These are phyloP conservation scores for Pseudochromis fuscus DNA, from an alignment of 2,797 vertebrate species.

Conservation along the genomic window DNA sequence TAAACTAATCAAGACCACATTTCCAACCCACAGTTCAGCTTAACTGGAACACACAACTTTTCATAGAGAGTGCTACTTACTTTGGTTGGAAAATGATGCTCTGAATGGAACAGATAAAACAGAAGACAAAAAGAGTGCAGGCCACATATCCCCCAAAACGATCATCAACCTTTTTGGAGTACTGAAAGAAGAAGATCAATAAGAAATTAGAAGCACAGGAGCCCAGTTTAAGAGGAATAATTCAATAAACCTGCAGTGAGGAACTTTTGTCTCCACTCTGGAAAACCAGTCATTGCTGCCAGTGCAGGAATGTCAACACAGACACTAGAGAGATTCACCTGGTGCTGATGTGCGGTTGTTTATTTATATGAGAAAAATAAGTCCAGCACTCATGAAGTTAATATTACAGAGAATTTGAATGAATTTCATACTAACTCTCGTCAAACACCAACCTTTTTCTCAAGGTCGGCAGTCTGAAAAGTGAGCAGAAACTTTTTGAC, in stretches of 20 bases:
- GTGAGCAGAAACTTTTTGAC: conserved; percentile 97
- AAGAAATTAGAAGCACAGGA: conserved; percentile 1
- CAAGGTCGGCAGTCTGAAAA: conserved; percentile 91
- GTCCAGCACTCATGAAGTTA: not conserved
- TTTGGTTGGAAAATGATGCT: conserved; percentile 89
- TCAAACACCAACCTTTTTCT: conserved; percentile 89
- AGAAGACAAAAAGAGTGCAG: conserved; percentile 92
- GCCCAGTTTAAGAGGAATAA: not conserved
- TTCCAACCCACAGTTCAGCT: conserved; percentile 52
- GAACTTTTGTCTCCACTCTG: too few species aligned
- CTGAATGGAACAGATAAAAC: conserved; percentile 93
- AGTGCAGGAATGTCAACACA: too few species aligned
- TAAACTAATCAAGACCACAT: conserved; percentile 62
- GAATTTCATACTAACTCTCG: not conserved
- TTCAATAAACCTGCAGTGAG: too few species aligned
- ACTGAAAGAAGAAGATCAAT: conserved; percentile 80
- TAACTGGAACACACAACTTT: conserved; percentile 33
- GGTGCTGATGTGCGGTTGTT: too few species aligned
- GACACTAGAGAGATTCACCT: too few species aligned
- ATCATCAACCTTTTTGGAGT: conserved; percentile 95
- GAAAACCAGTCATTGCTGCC: too few species aligned
- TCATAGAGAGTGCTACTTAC: conserved; percentile 83
- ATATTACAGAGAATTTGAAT: not conserved
- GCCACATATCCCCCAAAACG: conserved; percentile 94
- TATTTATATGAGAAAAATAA: too few species aligned